Percentiles rank a stretch among this genome's conserved stretches.
Conservation (phyloP, 2,797 vertebrate species). For the Amazona finschi region DNA sequence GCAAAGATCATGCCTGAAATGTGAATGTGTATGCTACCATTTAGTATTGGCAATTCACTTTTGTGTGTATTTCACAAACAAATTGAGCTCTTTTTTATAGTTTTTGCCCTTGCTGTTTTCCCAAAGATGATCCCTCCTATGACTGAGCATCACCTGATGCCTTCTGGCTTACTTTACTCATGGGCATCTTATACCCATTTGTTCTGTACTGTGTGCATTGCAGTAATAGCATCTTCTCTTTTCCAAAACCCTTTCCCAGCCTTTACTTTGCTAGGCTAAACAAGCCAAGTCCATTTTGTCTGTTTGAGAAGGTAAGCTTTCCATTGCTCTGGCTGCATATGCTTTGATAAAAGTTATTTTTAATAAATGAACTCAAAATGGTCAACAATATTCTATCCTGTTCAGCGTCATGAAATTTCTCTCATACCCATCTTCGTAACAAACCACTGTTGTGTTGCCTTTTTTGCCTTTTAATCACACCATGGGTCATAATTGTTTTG, state of each 20-base stretch:
- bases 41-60: not conserved
- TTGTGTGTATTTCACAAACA: not conserved
- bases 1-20: not conserved
- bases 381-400: not conserved
- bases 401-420: not conserved
- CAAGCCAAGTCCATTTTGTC: not conserved
- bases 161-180: not conserved
- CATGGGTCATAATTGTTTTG: not conserved
- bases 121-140: not conserved
- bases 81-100: not conserved
- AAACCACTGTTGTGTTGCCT: not conserved
- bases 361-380: not conserved
- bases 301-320: not conserved
- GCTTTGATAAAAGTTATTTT: not conserved
- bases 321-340: not conserved
- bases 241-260: not conserved
- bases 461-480: not conserved
- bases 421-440: not conserved
- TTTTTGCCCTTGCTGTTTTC: not conserved
- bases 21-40: not conserved
- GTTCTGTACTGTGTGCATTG: not conserved
- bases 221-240: not conserved
- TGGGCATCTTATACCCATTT: not conserved
- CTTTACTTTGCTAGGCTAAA: not conserved
- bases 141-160: not conserved